Evolutionary conservation across 2,113 vertebrate genomes (phyloP).

Genomic region (Ageneiosus marmoratus): DNA sequence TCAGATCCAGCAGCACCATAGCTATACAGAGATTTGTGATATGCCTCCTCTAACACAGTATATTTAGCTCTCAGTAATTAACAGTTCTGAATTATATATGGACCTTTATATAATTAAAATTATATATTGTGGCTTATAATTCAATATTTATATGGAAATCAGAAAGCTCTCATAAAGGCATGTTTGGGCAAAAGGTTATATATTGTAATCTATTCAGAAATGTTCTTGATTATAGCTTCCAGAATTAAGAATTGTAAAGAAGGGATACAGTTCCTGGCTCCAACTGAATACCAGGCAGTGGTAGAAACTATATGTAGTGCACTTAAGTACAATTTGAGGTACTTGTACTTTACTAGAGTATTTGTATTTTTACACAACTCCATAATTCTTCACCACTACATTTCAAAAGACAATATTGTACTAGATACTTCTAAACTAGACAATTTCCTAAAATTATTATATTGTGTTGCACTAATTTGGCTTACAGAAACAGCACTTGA

Average conservation of each 20-base stretch:
- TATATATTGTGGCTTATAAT: background rate
- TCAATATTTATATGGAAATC: background rate
- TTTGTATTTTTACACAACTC: too few species aligned
- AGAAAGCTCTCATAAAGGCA: background rate
- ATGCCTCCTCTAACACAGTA: background rate
- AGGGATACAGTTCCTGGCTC: background rate
- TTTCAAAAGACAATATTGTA: too few species aligned
- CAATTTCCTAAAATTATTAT: too few species aligned
- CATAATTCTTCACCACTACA: too few species aligned
- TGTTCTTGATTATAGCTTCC: background rate
- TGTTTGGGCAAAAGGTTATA: background rate
- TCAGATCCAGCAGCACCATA: slow-evolving; percentile 6
- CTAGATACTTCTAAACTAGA: too few species aligned
- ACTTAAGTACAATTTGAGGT: too few species aligned
- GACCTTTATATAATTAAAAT: too few species aligned
- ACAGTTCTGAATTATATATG: background rate
- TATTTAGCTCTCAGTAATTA: background rate
- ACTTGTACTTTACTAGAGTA: too few species aligned
- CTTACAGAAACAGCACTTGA: background rate
- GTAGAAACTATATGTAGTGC: too few species aligned
- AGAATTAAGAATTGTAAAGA: background rate
- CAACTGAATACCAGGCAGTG: background rate
- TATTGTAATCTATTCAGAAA: background rate
- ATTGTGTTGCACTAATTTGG: too few species aligned
- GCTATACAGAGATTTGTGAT: slow-evolving; percentile 11